phyloP scores from a whole-genome alignment of 2,113 vertebrate genomes.

The Cygnus buccinator region DNA sequence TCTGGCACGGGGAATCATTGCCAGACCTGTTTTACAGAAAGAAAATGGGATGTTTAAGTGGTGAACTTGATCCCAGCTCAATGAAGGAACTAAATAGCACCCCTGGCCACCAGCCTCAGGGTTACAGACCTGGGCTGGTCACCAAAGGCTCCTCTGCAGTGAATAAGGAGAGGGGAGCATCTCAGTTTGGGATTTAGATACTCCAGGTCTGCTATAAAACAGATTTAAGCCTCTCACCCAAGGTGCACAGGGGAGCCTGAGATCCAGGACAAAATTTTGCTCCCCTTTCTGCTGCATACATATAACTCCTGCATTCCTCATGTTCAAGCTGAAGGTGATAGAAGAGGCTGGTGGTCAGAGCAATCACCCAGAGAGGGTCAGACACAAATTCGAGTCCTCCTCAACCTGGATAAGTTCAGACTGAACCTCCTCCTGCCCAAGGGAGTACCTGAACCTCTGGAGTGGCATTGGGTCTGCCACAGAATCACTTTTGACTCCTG shows the following conservation, averaged over 20 bases:
- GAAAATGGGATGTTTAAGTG: neutral
- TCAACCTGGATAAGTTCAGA: neutral
- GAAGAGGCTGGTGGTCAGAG: neutral
- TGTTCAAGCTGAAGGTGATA: neutral
- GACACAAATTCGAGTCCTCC: neutral
- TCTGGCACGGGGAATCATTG: neutral
- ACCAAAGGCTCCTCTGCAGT: neutral
- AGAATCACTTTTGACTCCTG: neutral
- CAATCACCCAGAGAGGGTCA: rapidly evolving
- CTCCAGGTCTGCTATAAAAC: neutral
- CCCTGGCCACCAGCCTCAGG: neutral
- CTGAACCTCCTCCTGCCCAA: rapidly evolving
- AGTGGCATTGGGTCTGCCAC: neutral
- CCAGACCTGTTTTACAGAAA: neutral
- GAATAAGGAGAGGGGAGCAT: neutral
- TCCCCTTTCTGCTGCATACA: neutral
- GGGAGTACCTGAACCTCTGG: neutral
- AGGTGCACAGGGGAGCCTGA: neutral
- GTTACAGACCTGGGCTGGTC: neutral
- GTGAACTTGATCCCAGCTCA: neutral
- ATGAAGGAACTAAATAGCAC: neutral
- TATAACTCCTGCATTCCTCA: rapidly evolving
- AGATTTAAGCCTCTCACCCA: neutral
- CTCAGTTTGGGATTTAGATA: neutral
- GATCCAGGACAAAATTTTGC: neutral